Conservation (phyloP, 64 coral and sea anemone genomes). For the Porites lutea region DNA sequence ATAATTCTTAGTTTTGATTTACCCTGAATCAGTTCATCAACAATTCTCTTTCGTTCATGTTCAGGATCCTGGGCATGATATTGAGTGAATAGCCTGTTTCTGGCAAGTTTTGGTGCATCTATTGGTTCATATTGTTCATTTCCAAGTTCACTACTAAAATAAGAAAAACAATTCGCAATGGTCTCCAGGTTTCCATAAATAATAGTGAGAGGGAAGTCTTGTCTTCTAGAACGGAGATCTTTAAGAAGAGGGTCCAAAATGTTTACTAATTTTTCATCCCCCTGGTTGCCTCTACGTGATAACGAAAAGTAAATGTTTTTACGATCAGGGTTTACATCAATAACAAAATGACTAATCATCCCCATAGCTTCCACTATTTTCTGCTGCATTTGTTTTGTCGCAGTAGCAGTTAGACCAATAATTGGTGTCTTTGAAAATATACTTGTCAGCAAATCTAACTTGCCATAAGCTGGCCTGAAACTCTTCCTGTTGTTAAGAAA, state of each 20-base stretch:
- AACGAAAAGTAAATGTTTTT: slow-evolving; percentile 59
- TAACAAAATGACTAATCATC: not conserved
- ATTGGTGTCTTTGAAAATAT: slow-evolving; percentile 44
- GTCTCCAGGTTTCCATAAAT: slow-evolving; percentile 63
- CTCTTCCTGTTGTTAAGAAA: slow-evolving; percentile 15
- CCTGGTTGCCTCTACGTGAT: slow-evolving; percentile 10
- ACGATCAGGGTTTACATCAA: slow-evolving; percentile 52
- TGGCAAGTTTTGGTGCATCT: not conserved
- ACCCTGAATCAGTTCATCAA: slow-evolving; percentile 25
- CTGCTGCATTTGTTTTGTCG: slow-evolving; percentile 22
- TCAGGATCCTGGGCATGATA: slow-evolving; percentile 55
- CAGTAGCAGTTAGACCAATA: slow-evolving; percentile 63
- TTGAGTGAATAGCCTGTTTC: slow-evolving; percentile 54
- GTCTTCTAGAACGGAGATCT: slow-evolving; percentile 3
- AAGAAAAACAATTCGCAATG: slow-evolving; percentile 19
- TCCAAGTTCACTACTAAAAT: slow-evolving; percentile 35
- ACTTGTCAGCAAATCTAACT: slow-evolving; percentile 38
- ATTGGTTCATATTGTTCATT: slow-evolving; percentile 32
- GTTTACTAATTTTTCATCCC: slow-evolving; percentile 8
- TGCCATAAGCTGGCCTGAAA: slow-evolving; percentile 68
- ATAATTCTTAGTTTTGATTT: slow-evolving; percentile 41
- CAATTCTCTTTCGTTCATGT: slow-evolving; percentile 42
- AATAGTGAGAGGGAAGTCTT: slow-evolving; percentile 35
- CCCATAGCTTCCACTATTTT: slow-evolving; percentile 33
- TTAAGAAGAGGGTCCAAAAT: slow-evolving; percentile 17